These are phyloP conservation scores for Thecophora atra DNA, from an alignment of 2,888 invertebrate species.

Conservation along the genomic window DNA sequence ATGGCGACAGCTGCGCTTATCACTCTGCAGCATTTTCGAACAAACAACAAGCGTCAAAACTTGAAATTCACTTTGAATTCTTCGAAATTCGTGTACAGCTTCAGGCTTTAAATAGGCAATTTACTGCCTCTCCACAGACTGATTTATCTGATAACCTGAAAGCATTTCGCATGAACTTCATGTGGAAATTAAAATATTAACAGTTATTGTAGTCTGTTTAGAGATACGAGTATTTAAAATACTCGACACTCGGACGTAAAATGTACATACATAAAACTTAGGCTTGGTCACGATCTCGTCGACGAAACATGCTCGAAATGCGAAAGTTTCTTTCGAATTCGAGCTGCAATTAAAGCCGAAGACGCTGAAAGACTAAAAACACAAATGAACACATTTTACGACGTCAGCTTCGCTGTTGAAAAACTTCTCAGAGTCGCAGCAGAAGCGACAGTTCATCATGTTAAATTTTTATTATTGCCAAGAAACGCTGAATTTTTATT, in stretches of 20 bases:
- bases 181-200: neutral
- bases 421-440: neutral
- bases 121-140: too few relatives aligned
- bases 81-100: too few relatives aligned
- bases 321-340: neutral
- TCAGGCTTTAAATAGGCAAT: too few relatives aligned
- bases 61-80: too few relatives aligned
- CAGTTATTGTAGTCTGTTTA: neutral
- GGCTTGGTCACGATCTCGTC: neutral
- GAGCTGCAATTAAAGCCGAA: neutral
- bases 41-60: too few relatives aligned
- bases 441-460: neutral
- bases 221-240: too few relatives aligned
- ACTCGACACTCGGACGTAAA: too few relatives aligned
- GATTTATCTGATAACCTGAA: neutral
- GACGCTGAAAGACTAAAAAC: neutral
- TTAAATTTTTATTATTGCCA: neutral
- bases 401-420: neutral
- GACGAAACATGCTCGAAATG: neutral
- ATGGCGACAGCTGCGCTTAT: too few relatives aligned
- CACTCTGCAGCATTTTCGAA: too few relatives aligned
- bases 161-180: neutral
- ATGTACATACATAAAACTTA: neutral
- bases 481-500: slow-evolving; percentile 1
- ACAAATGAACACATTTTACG: neutral